A percentile compares a stretch with the other conserved stretches of the same genome.
Conservation (phyloP, 2,797 vertebrate genomes). For the Crenichthys baileyi region DNA sequence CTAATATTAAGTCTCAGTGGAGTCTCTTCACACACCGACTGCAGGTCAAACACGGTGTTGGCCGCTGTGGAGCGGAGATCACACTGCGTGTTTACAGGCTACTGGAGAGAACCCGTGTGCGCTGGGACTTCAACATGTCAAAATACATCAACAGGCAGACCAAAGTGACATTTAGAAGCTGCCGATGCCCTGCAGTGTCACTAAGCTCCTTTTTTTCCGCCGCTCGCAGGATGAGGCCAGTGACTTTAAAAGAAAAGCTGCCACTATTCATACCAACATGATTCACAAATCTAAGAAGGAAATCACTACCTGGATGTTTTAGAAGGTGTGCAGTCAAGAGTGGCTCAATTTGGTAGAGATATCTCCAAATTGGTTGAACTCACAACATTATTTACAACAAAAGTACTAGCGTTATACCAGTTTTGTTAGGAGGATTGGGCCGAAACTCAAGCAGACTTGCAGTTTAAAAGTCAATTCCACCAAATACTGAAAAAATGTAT, state of each 20-base stretch:
- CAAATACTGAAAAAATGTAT: too few relatives aligned
- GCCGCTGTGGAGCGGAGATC: constrained; percentile 25
- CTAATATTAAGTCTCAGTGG: constrained; percentile 50
- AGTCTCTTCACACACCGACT: constrained; percentile 34
- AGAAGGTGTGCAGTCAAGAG: background rate
- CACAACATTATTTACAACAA: too few relatives aligned
- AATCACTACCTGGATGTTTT: background rate
- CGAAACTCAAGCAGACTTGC: too few relatives aligned
- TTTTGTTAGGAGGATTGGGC: too few relatives aligned
- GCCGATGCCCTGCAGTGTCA: constrained; percentile 37
- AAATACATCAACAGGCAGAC: constrained; percentile 56
- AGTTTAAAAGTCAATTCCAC: too few relatives aligned
- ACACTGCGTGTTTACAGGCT: constrained; percentile 49
- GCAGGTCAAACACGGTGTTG: constrained; percentile 58
- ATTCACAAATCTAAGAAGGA: constrained; percentile 2
- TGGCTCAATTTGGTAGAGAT: background rate
- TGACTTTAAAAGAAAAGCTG: constrained; percentile 13
- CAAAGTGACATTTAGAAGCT: constrained; percentile 59
- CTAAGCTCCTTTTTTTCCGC: constrained; percentile 14
- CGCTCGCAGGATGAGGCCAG: constrained; percentile 6
- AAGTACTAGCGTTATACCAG: too few relatives aligned
- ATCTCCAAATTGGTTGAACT: too few relatives aligned
- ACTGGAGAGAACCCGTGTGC: constrained; percentile 38
- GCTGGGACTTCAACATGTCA: constrained; percentile 63
- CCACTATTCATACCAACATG: background rate